These are phyloP conservation scores for Onychostruthus taczanowskii DNA, from an alignment of 2,113 vertebrate species.

Conservation along the genomic window DNA sequence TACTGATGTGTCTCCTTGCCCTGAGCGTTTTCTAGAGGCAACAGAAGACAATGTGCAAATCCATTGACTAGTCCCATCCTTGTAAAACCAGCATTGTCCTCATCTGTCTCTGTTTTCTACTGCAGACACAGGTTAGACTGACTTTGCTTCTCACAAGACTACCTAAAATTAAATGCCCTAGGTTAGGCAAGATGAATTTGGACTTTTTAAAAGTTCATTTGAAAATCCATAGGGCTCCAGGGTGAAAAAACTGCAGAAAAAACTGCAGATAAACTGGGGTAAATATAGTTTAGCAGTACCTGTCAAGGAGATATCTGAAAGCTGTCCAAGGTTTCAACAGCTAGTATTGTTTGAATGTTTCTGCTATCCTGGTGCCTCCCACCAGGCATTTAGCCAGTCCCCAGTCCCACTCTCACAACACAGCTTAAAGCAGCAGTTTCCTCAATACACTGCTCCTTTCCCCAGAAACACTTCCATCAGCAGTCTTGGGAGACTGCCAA, in stretches of 20 bases:
- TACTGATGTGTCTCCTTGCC: not conserved
- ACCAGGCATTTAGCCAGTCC: not conserved
- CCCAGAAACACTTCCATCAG: not conserved
- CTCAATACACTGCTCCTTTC: not conserved
- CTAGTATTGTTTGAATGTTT: not conserved
- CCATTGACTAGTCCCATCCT: not conserved
- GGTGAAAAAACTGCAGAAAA: not conserved
- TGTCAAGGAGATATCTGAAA: not conserved
- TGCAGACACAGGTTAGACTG: not conserved
- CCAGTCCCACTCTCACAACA: not conserved
- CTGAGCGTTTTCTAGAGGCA: not conserved
- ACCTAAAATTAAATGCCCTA: not conserved
- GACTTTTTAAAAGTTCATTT: not conserved
- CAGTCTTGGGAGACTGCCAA: slow-evolving; percentile 14
- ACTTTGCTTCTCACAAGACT: not conserved
- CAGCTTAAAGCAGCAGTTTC: not conserved
- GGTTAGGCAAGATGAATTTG: not conserved
- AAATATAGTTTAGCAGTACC: not conserved
- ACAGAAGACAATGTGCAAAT: not conserved
- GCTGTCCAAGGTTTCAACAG: not conserved
- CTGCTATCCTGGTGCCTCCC: not conserved
- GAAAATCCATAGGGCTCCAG: not conserved
- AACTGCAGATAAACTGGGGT: not conserved
- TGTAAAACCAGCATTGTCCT: not conserved
- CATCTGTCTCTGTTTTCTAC: not conserved